Evolutionary conservation across 2,113 vertebrate species (phyloP), one percentile per base, ranked within the genome.

Genomic region (Zeus faber): DNA sequence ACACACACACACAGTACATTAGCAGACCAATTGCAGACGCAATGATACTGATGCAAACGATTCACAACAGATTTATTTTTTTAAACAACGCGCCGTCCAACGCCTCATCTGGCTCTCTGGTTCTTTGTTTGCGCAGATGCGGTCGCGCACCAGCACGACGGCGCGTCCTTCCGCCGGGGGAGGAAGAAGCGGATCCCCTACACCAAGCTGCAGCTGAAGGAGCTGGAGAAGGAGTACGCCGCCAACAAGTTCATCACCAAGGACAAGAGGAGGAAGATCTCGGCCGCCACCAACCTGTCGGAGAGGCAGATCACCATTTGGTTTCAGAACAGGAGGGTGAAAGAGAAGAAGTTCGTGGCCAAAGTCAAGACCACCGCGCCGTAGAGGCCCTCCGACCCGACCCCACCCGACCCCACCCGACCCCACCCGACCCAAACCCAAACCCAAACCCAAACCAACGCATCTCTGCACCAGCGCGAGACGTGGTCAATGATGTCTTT

Each of bases 291-390:
- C 82, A 94, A 91, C 79, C 89, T 98, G 45, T 93, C 91, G 0
- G 95, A 98, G 83, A 86, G 95, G 20, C 95, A 98, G 75, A 95
- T 98, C 75, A 97, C 95, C 72, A 98, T 98, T 77, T 98, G 95
- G 95, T 98, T 98, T 90, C 95, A 98, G 70, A 98, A 97, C 81
- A 78, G 95, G 65, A 63, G 95, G 49, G 95, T 97, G 37, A 98
- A 98, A 61, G 95, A 98, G 85, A 98, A 98, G 80, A 98, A 98
- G 77, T 91, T 95, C 53, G 89, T 93, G 11, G 88, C 93, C 77
- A 96, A 97, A 90, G 89, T 94, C 59, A 97, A 97, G 79, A 88
- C 14, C 82, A 70, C 54, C 69, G 84, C 87, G 49, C 88, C 84
- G 0, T 95, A 91, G 86, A 26, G 9, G 41, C 6, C 7, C 14